Evolutionary conservation across 2,888 invertebrate genomes (phyloP), one percentile per base, ranked within the genome.

Genomic region (Coenonympha glycerion): DNA sequence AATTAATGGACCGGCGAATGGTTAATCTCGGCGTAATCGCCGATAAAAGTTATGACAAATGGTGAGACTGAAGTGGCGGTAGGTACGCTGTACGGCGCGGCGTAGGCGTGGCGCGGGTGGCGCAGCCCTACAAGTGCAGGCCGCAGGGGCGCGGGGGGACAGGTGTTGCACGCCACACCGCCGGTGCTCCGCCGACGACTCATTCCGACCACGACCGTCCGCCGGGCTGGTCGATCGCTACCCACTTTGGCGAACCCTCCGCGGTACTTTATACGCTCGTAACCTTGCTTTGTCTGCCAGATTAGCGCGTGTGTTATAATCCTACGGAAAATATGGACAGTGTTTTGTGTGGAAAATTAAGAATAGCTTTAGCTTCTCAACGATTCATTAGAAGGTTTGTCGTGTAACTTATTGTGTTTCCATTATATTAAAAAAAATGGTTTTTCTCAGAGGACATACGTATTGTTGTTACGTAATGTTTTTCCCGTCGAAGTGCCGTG

Each of bases 71-170:
- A 31, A 55, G 54, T 49, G 50, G 48, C 52, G 45, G 52, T 22
- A 8, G 13, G 57, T 44, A 55, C 52, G 48, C 53, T 60, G 39
- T 53, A 61, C 55, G 61, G 62, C 56, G 76, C 71, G 81, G 80
- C 78, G 78, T 73, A 79, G 71, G 69, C 71, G 70, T 66, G 71
- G 64, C 60, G 60, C 30, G 28, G 64, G 65, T 64, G 62, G 61
- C 66, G 78, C 76, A 82, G 79, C 87, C 86, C 77, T 79, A 80
- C 87, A 83, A 84, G 81, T 84, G 84, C 80, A 62, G 57, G 58
- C 52, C 37, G 49, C 72, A 57, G 57, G 53, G 58, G 3, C 13
- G 11, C 4, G 39, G 59, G 63, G 57, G 57, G 68, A 73, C 78
- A 80, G 80, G 79, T 80, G 84, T 73, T 79, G 77, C 78, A 73